Evolutionary conservation across 2,797 vertebrate genomes (phyloP).

Genomic region (Tragopan temminckii): DNA sequence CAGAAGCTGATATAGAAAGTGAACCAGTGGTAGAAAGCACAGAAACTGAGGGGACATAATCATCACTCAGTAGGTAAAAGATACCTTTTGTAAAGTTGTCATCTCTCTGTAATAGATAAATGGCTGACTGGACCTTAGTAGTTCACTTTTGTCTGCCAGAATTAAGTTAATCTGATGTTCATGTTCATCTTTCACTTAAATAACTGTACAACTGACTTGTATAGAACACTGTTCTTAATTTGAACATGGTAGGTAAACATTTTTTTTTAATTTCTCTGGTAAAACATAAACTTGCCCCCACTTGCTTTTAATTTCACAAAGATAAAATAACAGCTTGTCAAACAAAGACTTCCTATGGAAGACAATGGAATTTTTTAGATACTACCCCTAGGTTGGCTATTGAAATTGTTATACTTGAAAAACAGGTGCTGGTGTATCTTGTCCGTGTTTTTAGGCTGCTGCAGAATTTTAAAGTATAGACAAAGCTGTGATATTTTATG

Average conservation of each 20-base stretch:
- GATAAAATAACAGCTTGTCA: constrained; percentile 85
- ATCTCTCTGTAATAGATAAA: constrained; percentile 98
- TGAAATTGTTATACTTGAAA: constrained; percentile 89
- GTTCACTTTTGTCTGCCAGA: constrained; percentile 91
- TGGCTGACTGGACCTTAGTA: constrained; percentile 93
- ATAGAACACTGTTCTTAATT: constrained; percentile 93
- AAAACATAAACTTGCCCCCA: constrained; percentile 86
- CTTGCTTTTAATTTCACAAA: constrained; percentile 85
- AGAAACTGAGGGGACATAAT: constrained; percentile 99
- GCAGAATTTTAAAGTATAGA: constrained; percentile 93
- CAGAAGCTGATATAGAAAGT: constrained; percentile 94
- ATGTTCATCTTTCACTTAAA: constrained; percentile 95
- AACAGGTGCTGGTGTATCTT: constrained; percentile 88
- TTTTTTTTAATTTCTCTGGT: constrained; percentile 89
- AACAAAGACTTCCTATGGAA: constrained; percentile 98
- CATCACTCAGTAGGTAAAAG: constrained; percentile 99
- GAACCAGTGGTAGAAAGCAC: constrained; percentile 99
- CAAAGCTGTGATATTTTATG: constrained; percentile 91
- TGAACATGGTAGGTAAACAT: constrained; percentile 92
- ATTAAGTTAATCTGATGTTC: constrained; percentile 91
- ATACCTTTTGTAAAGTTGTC: constrained; percentile 99
- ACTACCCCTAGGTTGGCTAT: constrained; percentile 88
- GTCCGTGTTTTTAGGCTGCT: constrained; percentile 92
- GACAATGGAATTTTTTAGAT: constrained; percentile 91
- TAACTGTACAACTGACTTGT: constrained; percentile 93